Evolutionary conservation across 2,797 vertebrate species (phyloP).

Genomic region (Aselliscus stoliczkanus): DNA sequence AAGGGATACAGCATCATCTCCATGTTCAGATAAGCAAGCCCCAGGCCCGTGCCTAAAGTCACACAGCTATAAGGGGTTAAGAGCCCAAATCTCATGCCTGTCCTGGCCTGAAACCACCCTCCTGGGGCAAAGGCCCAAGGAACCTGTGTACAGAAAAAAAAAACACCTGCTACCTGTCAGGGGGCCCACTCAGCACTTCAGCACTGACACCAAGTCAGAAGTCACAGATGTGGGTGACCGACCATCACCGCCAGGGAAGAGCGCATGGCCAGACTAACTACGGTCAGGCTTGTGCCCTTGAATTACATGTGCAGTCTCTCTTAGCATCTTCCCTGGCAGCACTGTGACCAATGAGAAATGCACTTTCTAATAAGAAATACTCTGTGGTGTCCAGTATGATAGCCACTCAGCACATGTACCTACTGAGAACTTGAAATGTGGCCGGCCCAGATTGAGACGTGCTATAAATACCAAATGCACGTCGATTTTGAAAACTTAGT

Average conservation of each 20-base stretch:
- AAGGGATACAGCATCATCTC: background rate
- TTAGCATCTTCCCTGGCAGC: background rate
- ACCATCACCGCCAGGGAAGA: background rate
- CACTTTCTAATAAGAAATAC: background rate
- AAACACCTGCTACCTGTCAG: background rate
- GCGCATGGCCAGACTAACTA: background rate
- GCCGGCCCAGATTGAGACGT: background rate
- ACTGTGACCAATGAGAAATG: background rate
- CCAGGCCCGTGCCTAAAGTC: background rate
- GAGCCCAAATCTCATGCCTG: background rate
- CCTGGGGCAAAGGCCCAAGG: background rate
- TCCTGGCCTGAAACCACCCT: background rate
- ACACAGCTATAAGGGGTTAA: no score
- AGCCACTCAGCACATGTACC: background rate
- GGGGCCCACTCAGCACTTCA: background rate
- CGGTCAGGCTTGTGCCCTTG: background rate
- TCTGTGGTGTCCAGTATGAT: fast-evolving
- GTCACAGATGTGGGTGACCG: background rate
- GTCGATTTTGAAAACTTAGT: background rate
- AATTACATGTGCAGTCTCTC: background rate
- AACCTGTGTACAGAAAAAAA: background rate
- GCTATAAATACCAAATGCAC: background rate
- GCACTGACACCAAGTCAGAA: background rate
- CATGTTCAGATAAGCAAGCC: background rate
- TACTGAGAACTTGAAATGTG: background rate